Evolutionary conservation across 2,113 vertebrate species (phyloP), one percentile per base, ranked within the genome.

Genomic region (Misgurnus mizolepis): DNA sequence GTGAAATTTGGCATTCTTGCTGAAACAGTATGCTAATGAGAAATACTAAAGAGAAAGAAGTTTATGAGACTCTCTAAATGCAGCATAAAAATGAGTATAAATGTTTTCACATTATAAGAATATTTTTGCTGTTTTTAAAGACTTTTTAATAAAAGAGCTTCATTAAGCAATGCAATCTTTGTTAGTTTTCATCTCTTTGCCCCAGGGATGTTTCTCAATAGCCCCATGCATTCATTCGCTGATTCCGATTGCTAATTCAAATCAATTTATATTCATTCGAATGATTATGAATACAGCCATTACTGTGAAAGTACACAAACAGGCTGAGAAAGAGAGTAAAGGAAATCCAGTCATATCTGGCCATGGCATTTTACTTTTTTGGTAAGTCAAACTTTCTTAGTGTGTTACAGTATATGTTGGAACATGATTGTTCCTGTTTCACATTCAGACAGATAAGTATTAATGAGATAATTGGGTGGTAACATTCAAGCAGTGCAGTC

Each of bases 1-100:
- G 53, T 17, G 27, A 75, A n/a, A 74, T 80, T 71, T 41, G 62
- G 17, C 69, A 85, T 77, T 75, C 60, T 15, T n/a, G 70, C 67
- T 60, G 18, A 81, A 81, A 74, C 81, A 76, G 18, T 56, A 55
- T 4, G 50, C 22, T 55, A 45, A 58, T 41, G 12, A 50, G 34
- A 39, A 45, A 39, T 14, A 49, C 9, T 41, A 64, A 45, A 15
- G 17, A 53, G 40, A 70, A 14, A 15, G 9, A 15, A 27, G 56
- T 45, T 6, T 7, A 47, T 27, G n/a, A 50, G 47, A 55, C 7
- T 8, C 4, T 70, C n/a, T 53, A 56, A 68, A 77, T 66, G 9
- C 41, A 45, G 4, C 41, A 78, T 15, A 27, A 6, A 39, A 60
- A 27, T 4, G 11, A 47, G 9, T 43, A 40, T 40, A 50, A 66